phyloP scores from a whole-genome alignment of 2,113 vertebrate genomes.

The Oreochromis niloticus region DNA sequence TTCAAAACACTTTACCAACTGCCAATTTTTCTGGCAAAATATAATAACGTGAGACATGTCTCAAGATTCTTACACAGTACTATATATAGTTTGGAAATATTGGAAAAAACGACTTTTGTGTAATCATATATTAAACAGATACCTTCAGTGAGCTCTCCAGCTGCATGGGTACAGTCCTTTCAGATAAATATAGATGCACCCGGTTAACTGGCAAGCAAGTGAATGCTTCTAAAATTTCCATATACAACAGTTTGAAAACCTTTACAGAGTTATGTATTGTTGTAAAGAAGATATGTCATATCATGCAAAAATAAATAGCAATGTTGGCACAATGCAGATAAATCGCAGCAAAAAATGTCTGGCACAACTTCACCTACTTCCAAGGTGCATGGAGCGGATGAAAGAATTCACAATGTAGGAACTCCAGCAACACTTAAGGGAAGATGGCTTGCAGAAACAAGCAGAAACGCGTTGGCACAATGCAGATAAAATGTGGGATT shows the following conservation, averaged over 20 bases:
- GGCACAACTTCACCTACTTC: too few species aligned
- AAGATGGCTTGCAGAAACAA: too few species aligned
- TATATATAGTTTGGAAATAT: neutral
- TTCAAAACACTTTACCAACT: neutral
- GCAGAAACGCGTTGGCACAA: neutral
- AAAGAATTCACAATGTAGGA: too few species aligned
- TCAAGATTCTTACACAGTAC: neutral
- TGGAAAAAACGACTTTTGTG: neutral
- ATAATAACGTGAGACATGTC: neutral
- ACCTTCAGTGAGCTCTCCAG: neutral
- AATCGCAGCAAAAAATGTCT: neutral
- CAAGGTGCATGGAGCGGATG: too few species aligned
- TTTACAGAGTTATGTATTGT: neutral
- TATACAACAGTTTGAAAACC: neutral
- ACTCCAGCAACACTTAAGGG: too few species aligned
- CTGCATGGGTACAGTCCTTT: neutral
- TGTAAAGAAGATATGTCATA: neutral
- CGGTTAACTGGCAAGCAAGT: neutral
- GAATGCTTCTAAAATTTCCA: neutral
- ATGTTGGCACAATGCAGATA: neutral
- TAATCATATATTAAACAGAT: neutral
- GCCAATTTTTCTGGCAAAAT: neutral
- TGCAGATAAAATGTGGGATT: neutral
- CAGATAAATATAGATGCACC: neutral
- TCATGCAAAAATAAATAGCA: neutral